A percentile compares a stretch with the other conserved stretches of the same genome.
These are phyloP conservation scores for Gavia stellata DNA, from an alignment of 2,113 vertebrate genomes.

Conservation along the genomic window DNA sequence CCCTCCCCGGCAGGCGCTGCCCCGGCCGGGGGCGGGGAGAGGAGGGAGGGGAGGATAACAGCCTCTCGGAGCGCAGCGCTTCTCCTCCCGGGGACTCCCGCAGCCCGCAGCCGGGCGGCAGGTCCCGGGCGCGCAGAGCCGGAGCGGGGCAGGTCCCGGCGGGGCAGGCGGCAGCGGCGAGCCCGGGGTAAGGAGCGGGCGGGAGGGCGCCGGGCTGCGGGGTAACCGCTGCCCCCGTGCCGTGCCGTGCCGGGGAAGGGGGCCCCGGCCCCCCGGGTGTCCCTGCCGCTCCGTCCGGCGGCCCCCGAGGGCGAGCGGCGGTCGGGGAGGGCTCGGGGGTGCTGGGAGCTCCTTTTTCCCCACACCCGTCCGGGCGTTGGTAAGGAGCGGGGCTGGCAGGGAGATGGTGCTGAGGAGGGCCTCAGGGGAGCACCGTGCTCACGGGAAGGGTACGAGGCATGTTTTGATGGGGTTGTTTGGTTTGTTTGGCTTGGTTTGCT, in stretches of 20 bases:
- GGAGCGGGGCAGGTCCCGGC: background rate
- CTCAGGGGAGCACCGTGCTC: background rate
- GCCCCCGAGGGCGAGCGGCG: background rate
- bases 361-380: fast-evolving
- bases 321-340: background rate
- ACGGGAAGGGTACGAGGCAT: fast-evolving
- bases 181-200: background rate
- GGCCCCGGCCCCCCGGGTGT: too few species aligned
- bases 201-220: background rate
- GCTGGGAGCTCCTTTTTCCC: background rate
- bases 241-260: background rate
- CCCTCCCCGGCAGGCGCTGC: background rate
- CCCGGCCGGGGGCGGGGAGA: background rate
- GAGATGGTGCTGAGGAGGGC: fast-evolving
- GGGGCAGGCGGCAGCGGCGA: background rate
- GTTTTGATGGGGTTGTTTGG: background rate
- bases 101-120: background rate
- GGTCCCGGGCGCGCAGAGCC: background rate
- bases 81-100: background rate
- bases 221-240: background rate
- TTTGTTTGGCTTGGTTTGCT: background rate
- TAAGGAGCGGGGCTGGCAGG: background rate
- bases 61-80: background rate
- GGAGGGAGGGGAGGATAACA: background rate
- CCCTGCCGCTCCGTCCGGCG: background rate